Conservation (phyloP, 1,140 invertebrate genomes). For the Drosophila fuyamai region DNA sequence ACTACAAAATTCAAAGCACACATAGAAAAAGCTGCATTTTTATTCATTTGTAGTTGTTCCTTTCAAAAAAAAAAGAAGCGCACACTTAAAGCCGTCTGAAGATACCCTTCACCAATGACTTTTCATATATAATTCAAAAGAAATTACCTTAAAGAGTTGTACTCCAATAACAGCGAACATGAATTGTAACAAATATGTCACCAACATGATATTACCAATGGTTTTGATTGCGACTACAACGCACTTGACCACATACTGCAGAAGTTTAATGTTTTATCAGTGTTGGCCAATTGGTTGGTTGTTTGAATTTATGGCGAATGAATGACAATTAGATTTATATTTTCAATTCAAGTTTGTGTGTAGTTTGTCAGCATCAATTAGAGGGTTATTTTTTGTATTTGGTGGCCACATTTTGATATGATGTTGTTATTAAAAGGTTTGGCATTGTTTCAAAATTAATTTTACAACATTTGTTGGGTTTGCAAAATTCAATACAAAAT, state of each 20-base stretch:
- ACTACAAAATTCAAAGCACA: slow-evolving; percentile 70
- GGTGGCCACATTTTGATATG: slow-evolving; percentile 59
- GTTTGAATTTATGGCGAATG: slow-evolving; percentile 18
- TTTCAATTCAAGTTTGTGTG: slow-evolving; percentile 24
- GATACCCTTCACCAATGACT: slow-evolving; percentile 62
- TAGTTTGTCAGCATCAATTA: slow-evolving; percentile 56
- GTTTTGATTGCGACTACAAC: slow-evolving; percentile 99
- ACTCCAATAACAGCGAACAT: slow-evolving; percentile 99
- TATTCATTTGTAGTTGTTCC: slow-evolving; percentile 22
- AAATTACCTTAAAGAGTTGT: slow-evolving; percentile 99
- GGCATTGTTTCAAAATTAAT: slow-evolving; percentile 46
- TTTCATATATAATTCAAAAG: slow-evolving; percentile 61
- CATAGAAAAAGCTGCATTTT: slow-evolving; percentile 55
- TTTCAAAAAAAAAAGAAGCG: slow-evolving; percentile 50
- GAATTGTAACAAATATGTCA: slow-evolving; percentile 99
- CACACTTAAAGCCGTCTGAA: slow-evolving; percentile 73
- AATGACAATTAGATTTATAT: slow-evolving; percentile 16
- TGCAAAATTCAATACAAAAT: slow-evolving; percentile 54
- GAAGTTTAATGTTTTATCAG: slow-evolving; percentile 51
- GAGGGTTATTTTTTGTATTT: slow-evolving; percentile 41
- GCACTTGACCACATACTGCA: slow-evolving; percentile 98
- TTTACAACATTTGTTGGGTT: slow-evolving; percentile 46
- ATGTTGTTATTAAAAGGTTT: slow-evolving; percentile 59
- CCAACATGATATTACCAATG: slow-evolving; percentile 99
- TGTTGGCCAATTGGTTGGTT: slow-evolving; percentile 50